Conservation (phyloP, 30 jellyfish, hydroid and myxozoan genomes). For the Aurelia aurita complex sp. Pacific region DNA sequence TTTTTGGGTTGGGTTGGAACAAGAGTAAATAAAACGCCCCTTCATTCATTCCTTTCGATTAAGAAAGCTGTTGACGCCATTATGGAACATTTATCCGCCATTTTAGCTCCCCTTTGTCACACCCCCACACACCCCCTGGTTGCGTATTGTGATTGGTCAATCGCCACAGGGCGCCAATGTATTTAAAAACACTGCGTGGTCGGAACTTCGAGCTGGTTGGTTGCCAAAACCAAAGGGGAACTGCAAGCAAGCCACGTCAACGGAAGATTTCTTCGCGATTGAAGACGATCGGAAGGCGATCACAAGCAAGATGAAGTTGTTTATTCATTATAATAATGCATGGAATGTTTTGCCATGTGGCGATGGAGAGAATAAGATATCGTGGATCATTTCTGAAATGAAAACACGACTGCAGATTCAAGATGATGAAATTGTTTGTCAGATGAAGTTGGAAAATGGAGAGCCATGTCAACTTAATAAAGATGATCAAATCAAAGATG, state of each 20-base stretch:
- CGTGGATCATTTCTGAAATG: constrained; percentile 58
- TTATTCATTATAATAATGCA: constrained; percentile 20
- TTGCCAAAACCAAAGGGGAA: too few relatives aligned
- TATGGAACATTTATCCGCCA: neutral
- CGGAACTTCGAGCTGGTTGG: too few relatives aligned
- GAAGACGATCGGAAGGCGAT: neutral
- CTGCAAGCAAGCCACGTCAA: too few relatives aligned
- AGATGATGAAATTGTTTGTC: constrained; percentile 1
- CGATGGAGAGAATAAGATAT: constrained; percentile 33
- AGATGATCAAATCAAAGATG: constrained; percentile 40
- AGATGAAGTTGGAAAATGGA: constrained; percentile 16
- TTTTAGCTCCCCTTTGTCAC: neutral
- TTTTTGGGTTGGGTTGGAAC: neutral
- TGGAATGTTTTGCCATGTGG: constrained; percentile 74
- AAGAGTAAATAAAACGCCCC: neutral
- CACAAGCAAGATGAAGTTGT: constrained; percentile 37
- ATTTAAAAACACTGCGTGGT: too few relatives aligned
- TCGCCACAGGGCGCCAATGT: too few relatives aligned
- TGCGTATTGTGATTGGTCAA: too few relatives aligned
- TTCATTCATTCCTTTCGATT: too few relatives aligned
- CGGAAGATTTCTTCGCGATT: neutral
- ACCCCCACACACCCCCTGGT: neutral
- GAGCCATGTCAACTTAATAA: constrained; percentile 28
- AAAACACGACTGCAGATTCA: constrained; percentile 25
- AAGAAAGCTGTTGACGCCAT: neutral